Evolutionary conservation across 2,888 invertebrate species (phyloP).

Genomic region (Athalia rosae): DNA sequence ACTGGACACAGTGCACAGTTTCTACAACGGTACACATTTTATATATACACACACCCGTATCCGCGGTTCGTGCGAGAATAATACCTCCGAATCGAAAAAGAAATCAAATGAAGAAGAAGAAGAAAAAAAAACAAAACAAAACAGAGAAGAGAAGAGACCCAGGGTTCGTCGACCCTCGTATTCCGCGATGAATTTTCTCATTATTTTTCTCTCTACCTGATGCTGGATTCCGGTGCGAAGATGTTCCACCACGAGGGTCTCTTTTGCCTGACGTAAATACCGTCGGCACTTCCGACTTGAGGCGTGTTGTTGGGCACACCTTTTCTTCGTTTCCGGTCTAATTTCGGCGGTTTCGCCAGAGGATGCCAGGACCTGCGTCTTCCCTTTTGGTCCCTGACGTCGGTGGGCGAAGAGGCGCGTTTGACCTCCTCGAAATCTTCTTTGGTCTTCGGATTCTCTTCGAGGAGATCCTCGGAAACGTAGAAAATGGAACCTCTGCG

Average conservation of each 20-base stretch:
- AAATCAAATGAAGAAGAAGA: no score
- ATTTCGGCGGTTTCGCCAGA: conserved; percentile 62
- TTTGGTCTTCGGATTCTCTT: conserved; percentile 60
- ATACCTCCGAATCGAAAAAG: not conserved
- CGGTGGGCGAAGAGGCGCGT: conserved; percentile 71
- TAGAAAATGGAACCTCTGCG: conserved; percentile 68
- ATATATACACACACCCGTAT: not conserved
- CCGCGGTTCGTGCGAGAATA: no score
- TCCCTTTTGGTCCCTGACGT: conserved; percentile 74
- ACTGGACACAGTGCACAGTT: not conserved
- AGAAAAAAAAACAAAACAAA: no score
- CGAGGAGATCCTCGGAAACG: conserved; percentile 66
- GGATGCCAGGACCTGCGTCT: conserved; percentile 80
- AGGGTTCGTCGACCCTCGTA: not conserved
- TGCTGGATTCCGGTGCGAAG: conserved; percentile 81
- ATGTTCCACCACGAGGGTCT: conserved; percentile 93
- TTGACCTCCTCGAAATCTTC: conserved; percentile 72
- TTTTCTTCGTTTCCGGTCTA: conserved; percentile 75
- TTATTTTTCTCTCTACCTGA: conserved; percentile 59
- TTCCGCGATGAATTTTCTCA: conserved; percentile 40
- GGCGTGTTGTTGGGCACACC: conserved; percentile 75
- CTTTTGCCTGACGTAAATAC: conserved; percentile 78
- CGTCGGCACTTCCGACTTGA: conserved; percentile 73
- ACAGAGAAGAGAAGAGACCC: not conserved
- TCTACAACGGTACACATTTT: conserved; percentile 27